phyloP scores from a whole-genome alignment of 2,797 vertebrate species.

The Phoxinus dragarum region DNA sequence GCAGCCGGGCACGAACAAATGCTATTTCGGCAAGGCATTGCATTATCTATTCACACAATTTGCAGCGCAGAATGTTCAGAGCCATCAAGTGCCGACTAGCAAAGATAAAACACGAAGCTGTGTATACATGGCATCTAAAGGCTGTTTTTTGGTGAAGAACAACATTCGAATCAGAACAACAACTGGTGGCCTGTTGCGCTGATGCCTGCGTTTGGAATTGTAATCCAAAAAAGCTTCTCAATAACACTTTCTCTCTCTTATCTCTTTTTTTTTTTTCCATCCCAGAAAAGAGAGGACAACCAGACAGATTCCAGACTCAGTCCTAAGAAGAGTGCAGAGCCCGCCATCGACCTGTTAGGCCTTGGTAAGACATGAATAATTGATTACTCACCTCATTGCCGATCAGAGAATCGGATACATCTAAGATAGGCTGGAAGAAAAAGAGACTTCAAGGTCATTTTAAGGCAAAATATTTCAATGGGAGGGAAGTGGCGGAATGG shows the following conservation, averaged over 20 bases:
- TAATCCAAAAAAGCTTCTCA: conserved; percentile 11
- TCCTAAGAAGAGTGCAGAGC: conserved; percentile 85
- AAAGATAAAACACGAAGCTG: not conserved
- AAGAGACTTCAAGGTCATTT: conserved; percentile 8
- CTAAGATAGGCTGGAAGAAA: not conserved
- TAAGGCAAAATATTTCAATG: not conserved
- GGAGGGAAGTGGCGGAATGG: not conserved
- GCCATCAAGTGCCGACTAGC: not conserved
- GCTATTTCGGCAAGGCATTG: not conserved
- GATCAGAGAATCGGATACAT: conserved; percentile 34
- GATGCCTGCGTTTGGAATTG: not conserved
- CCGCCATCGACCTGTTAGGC: conserved; percentile 91
- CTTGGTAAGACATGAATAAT: conserved; percentile 85
- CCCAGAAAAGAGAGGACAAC: conserved; percentile 84
- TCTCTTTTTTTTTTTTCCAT: conserved; percentile 66
- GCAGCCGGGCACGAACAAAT: not conserved
- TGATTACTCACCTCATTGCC: conserved; percentile 28
- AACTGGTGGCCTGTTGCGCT: not conserved
- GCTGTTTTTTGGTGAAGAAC: conserved; percentile 12
- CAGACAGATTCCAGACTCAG: conserved; percentile 84
- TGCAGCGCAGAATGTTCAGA: not conserved
- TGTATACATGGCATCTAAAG: conserved; percentile 8
- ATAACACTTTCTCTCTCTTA: not conserved
- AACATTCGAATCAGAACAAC: conserved; percentile 22
- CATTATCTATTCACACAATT: conserved; percentile 19